These are phyloP conservation scores for Drosophila paucipuncta DNA, from an alignment of 2,888 invertebrate species.

Conservation along the genomic window DNA sequence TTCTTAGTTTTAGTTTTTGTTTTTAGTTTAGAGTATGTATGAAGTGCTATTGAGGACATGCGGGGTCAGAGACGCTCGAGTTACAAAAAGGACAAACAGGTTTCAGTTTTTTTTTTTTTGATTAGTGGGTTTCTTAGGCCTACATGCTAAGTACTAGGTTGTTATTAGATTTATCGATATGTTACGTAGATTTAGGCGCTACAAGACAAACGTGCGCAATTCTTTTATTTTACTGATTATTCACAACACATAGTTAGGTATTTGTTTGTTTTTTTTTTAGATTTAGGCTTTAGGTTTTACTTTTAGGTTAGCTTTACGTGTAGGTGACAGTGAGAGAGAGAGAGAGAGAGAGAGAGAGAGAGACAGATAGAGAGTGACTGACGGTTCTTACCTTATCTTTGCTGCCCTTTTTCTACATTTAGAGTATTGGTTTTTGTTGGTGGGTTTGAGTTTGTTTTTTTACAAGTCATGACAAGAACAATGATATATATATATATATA, in stretches of 20 bases:
- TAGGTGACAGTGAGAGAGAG: slow-evolving; percentile 44
- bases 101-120: slow-evolving; percentile 4
- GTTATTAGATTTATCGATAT: slow-evolving; percentile 32
- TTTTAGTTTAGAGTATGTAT: slow-evolving; percentile 33
- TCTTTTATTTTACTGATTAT: slow-evolving; percentile 30
- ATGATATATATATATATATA: slow-evolving; percentile 65
- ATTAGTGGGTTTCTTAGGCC: slow-evolving; percentile 32
- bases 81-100: slow-evolving; percentile 24
- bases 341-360: slow-evolving; percentile 27
- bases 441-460: slow-evolving; percentile 79
- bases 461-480: slow-evolving; percentile 81
- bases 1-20: slow-evolving; percentile 27
- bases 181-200: slow-evolving; percentile 61
- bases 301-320: slow-evolving; percentile 48
- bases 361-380: slow-evolving; percentile 46
- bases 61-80: slow-evolving; percentile 42
- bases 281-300: slow-evolving; percentile 17
- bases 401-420: slow-evolving; percentile 93
- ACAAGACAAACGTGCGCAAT: slow-evolving; percentile 70
- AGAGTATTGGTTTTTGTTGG: slow-evolving; percentile 85
- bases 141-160: slow-evolving; percentile 46
- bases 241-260: slow-evolving; percentile 55
- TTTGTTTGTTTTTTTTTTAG: slow-evolving; percentile 8
- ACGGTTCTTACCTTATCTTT: slow-evolving; percentile 91
- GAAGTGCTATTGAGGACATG: slow-evolving; percentile 47